Evolutionary conservation across 2,797 vertebrate genomes (phyloP), one percentile per base, ranked within the genome.

Genomic region (Ispidina picta): DNA sequence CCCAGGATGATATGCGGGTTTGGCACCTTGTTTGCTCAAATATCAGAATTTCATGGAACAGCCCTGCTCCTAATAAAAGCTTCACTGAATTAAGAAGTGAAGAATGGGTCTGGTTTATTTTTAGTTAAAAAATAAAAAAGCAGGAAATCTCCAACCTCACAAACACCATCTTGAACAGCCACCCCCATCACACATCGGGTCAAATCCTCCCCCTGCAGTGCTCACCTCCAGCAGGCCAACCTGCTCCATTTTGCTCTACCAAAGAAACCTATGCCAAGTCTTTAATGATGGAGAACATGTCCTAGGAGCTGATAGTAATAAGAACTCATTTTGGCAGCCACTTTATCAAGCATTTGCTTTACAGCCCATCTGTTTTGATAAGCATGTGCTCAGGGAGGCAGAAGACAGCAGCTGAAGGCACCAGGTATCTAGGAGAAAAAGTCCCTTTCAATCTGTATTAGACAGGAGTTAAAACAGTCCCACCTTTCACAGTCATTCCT

Each of bases 81-180:
- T 7, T 3, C 68, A 29, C 10, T 89, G 86, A 70, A 82, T 92
- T 89, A 69, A 88, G 78, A 63, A 79, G 52, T 37, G 37, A 88
- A 35, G 68, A 56, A 79, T 79, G 22, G 4, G 31, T 43, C 78
- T 90, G 60, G 51, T 35, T 46, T 91, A 43, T 73, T 88, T 71
- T 88, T 60, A 68, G 46, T 69, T 65, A 46, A 68, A 58, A 89
- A 85, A 86, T 85, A 86, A 87, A 84, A 66, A 5, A 44, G 25
- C 52, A 71, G 49, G 72, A 87, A 70, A 64, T 81, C 54, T 89
- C 64, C 51, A 52, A 0, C 21, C 35, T 76, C 66, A 43, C 33
- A 44, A 73, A 41, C 35, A 28, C 48, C 29, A 31, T 56, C 41
- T 64, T n/a, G 48, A 64, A 51, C 15, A 65, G 43, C 51, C 59